Base-by-base conservation (phyloP, 2,113 vertebrate genomes). In the Pleuronectes platessa region DNA sequence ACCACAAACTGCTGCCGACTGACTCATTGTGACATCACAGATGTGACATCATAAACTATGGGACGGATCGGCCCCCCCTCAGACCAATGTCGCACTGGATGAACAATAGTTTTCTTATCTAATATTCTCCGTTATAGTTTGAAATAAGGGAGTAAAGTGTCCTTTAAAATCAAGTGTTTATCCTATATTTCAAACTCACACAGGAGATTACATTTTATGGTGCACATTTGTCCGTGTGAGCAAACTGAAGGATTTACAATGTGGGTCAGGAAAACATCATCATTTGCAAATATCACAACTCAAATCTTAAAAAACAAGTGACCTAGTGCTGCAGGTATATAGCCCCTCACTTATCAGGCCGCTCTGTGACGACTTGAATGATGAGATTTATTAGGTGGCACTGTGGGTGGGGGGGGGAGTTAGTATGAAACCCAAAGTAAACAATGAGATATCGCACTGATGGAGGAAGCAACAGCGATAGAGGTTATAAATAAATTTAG, bases 361-460 rank as follows among this genome's bases (percentile, higher is more conserved):
- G 64, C 64, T 72, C 54, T 20, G 59, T 74, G 61, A 74, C 10
- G 2, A 47, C 70, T 45, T 71, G 0, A 14, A 8, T 3, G 14
- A n/a, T 49, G 35, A 83, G n/a, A 82, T 91, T 92, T 90, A 90
- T 78, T 59, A 54, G n/a, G 5, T 14, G 69, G 40, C 47, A 58
- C 5, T 26, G 61, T 59, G 63, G 37, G 27, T 24, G 24, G 24
- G 24, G 24, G 24, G 24, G 31, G 49, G 56, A 0, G 6, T 40
- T 35, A n/a, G 27, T 55, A 17, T 71, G 31, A 62, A 72, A 72
- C 6, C 24, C 8, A 63, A 66, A 86, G 87, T 87, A 68, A 86
- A 88, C 37, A 84, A 55, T 31, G 3, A 47, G 63, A 72, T 51
- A 55, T 54, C 0, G 2, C 20, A 14, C 24, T 45, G 72, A 76